These are phyloP conservation scores for Rhincodon typus DNA, from an alignment of 2,797 vertebrate genomes.

Conservation along the genomic window DNA sequence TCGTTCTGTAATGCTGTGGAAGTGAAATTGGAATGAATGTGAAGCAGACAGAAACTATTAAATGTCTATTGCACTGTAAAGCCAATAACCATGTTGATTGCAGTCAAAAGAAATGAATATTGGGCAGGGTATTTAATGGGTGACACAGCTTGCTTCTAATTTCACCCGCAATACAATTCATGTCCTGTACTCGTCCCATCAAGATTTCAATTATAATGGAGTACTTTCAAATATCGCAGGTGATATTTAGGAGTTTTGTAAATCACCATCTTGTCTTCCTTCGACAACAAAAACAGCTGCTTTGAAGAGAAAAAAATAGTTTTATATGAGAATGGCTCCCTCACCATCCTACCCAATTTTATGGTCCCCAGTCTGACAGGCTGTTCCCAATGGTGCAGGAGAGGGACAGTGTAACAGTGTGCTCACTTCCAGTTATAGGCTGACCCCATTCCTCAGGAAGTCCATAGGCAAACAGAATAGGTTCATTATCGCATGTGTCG, in stretches of 20 bases:
- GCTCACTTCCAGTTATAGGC: neutral
- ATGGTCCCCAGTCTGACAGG: neutral
- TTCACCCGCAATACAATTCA: neutral
- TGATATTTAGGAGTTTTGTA: neutral
- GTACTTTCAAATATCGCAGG: neutral
- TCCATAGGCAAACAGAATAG: neutral
- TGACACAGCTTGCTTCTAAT: neutral
- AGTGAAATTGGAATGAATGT: neutral
- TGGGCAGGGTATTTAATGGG: neutral
- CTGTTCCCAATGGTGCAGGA: too few species aligned
- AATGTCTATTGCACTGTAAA: neutral
- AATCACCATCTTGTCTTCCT: neutral
- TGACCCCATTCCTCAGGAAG: neutral
- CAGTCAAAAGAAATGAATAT: neutral
- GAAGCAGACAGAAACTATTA: neutral
- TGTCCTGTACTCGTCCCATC: neutral
- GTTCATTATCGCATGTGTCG: neutral
- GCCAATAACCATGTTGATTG: neutral
- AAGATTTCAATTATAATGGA: neutral
- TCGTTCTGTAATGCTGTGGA: neutral
- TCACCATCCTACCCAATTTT: neutral
- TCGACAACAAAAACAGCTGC: neutral
- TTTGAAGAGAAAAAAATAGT: neutral
- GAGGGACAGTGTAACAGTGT: neutral
- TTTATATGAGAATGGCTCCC: neutral